A percentile compares a stretch with the other conserved stretches of the same genome.
phyloP scores from a whole-genome alignment of 2,888 invertebrate genomes.

The Brachynemurus nebulosus region DNA sequence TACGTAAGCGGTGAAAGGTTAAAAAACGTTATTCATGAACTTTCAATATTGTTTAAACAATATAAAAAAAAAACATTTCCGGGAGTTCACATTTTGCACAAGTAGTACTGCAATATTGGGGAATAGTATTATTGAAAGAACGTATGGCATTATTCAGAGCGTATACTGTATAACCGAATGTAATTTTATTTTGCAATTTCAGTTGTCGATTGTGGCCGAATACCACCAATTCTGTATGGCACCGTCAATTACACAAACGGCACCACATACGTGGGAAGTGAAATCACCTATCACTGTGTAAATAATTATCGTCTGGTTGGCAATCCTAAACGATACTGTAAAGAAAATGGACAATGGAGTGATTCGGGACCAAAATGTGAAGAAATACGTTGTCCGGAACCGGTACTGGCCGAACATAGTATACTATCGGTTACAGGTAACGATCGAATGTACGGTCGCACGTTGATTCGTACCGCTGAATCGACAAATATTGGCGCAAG shows the following conservation, averaged over 20 bases:
- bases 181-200: too few relatives aligned
- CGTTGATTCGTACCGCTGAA: slow-evolving; percentile 61
- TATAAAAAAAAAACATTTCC: too few relatives aligned
- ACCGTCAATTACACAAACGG: slow-evolving; percentile 59
- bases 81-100: too few relatives aligned
- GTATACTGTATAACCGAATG: too few relatives aligned
- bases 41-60: too few relatives aligned
- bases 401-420: slow-evolving; percentile 67
- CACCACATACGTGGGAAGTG: slow-evolving; percentile 67
- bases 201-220: slow-evolving; percentile 84
- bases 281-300: slow-evolving; percentile 65
- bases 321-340: slow-evolving; percentile 53
- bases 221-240: slow-evolving; percentile 66
- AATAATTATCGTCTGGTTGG: slow-evolving; percentile 69
- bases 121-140: too few relatives aligned
- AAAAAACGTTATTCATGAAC: too few relatives aligned
- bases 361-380: slow-evolving; percentile 75
- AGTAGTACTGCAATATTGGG: too few relatives aligned
- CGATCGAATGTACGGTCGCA: slow-evolving; percentile 77
- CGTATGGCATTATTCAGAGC: too few relatives aligned
- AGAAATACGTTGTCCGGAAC: slow-evolving; percentile 82
- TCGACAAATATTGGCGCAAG: slow-evolving; percentile 48
- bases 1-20: too few relatives aligned
- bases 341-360: slow-evolving; percentile 68
- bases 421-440: slow-evolving; percentile 82